Conservation (phyloP, 2,888 invertebrate species). For the Uloborus plumipes region DNA sequence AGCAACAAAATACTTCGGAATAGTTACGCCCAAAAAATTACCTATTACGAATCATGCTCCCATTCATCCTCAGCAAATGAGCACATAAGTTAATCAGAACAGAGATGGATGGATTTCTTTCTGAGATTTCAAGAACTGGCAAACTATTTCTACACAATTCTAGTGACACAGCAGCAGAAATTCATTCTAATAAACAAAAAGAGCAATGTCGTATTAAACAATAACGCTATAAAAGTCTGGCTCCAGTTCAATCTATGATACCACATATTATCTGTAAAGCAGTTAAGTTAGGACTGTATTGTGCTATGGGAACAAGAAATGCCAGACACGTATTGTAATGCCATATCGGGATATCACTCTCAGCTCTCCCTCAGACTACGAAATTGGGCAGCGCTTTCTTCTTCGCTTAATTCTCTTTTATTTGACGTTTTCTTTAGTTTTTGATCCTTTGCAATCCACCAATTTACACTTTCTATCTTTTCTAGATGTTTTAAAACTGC, state of each 20-base stretch:
- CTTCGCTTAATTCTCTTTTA: background rate
- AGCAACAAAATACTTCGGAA: too few species aligned
- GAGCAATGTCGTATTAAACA: too few species aligned
- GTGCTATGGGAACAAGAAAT: constrained; percentile 22
- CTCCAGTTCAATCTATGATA: too few species aligned
- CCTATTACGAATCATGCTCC: too few species aligned
- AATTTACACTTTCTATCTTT: constrained; percentile 3
- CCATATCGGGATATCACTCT: constrained; percentile 18
- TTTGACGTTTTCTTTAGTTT: constrained; percentile 1
- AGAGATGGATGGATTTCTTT: background rate
- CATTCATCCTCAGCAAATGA: too few species aligned
- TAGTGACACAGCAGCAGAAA: constrained; percentile 8
- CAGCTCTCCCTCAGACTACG: background rate
- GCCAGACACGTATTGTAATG: constrained; percentile 22
- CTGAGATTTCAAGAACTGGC: constrained; percentile 12
- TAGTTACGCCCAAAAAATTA: too few species aligned
- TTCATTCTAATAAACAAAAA: background rate
- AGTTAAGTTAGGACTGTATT: constrained; percentile 28
- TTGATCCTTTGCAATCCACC: background rate
- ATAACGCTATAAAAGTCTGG: too few species aligned
- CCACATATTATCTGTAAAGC: too few species aligned
- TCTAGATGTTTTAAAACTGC: background rate
- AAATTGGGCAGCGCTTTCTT: constrained; percentile 26
- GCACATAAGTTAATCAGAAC: too few species aligned
- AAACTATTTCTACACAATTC: constrained; percentile 20